Base-by-base conservation (phyloP, 1,140 invertebrate genomes). In the Ceratina australensis region DNA sequence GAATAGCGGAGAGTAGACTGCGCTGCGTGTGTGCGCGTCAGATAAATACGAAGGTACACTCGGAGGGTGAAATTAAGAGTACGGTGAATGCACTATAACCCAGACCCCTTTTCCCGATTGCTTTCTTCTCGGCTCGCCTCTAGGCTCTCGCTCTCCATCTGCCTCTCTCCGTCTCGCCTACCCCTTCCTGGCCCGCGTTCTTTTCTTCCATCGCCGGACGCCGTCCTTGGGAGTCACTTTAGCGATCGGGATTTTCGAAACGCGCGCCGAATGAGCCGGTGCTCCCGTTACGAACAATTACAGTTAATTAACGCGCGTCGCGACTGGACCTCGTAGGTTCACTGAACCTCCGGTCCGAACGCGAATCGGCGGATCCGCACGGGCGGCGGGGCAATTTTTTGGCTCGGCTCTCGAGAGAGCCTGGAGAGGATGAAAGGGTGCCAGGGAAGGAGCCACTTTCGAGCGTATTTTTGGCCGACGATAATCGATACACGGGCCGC, bases 401-500 rank as follows among this genome's bases (percentile, higher is more conserved):
- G 3, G 63, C 26, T 0, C n/a, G n/a, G n/a, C n/a, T n/a, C n/a
- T n/a, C n/a, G 3, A 15, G 33, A 47, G 33, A 13, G 16, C 8
- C 24, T 42, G 24, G 24, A 28, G 49, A 16, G 18, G 1, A 33
- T 5, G 28, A 33, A 33, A 24, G 47, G 60, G 47, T 24, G 26
- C n/a, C 2, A 18, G 26, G 13, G 24, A 24, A 28, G 7, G 15
- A 13, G 56, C 10, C 63, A 77, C 61, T 83, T 82, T 83, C 56
- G 80, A 33, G n/a, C 60, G 82, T 79, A 76, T 83, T 83, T 82
- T 79, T 79, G 67, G 77, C 67, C 72, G 60, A 67, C 61, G 52
- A 82, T 79, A 82, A 83, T 83, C 82, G 82, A 83, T 83, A 83
- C 72, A 67, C 80, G 75, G 52, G 28, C 71, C 26, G 47, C 57